These are phyloP conservation scores for Panagrolaimus sp. DNA, from an alignment of 1,140 invertebrate genomes.

Conservation along the genomic window DNA sequence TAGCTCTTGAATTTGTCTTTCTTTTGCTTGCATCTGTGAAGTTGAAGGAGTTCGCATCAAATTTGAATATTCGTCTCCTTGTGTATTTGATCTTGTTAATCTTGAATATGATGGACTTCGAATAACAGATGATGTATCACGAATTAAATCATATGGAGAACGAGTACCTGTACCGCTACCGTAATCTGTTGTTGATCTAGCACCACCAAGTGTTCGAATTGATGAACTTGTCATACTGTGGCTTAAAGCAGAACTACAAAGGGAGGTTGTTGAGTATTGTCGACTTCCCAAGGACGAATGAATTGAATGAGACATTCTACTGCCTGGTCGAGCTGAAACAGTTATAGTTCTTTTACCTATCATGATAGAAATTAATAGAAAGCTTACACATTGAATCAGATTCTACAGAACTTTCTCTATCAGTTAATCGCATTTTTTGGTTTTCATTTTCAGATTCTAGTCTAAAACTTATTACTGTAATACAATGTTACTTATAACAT, in stretches of 20 bases:
- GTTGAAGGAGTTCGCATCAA: constrained; percentile 29
- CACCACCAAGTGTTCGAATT: constrained; percentile 7
- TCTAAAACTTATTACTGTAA: constrained; percentile 21
- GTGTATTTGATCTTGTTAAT: constrained; percentile 21
- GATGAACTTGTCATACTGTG: neutral
- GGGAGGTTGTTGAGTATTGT: neutral
- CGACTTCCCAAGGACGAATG: constrained; percentile 3
- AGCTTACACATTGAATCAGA: constrained; percentile 30
- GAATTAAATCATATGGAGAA: constrained; percentile 8
- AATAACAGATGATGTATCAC: constrained; percentile 13
- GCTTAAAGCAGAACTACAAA: constrained; percentile 16
- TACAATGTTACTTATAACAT: neutral
- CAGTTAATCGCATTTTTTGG: constrained; percentile 27
- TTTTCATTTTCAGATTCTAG: constrained; percentile 45
- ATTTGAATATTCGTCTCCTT: constrained; percentile 28
- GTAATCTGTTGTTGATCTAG: constrained; percentile 6
- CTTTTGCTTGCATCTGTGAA: constrained; percentile 30
- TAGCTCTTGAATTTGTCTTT: constrained; percentile 25
- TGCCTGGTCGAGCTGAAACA: constrained; percentile 13
- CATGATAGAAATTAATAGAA: neutral
- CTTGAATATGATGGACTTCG: constrained; percentile 12
- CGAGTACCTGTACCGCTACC: constrained; percentile 6
- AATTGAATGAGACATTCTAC: constrained; percentile 1
- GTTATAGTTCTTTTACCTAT: neutral
- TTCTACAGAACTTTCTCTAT: constrained; percentile 30